Evolutionary conservation across 1,140 invertebrate species (phyloP).

Genomic region (Octopus sinensis): DNA sequence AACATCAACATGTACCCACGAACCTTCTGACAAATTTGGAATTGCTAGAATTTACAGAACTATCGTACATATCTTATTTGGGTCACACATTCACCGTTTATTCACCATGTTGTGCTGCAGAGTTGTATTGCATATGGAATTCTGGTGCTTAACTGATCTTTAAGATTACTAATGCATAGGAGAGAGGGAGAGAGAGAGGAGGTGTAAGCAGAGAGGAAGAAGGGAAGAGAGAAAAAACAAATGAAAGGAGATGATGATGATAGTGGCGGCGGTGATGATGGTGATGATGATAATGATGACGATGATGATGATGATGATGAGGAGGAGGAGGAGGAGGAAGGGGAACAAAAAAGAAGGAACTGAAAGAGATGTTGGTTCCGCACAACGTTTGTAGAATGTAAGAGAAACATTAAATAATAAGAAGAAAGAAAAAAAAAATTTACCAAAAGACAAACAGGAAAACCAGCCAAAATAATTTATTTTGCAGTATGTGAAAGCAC

Average conservation of each 20-base stretch:
- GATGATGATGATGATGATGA: not conserved
- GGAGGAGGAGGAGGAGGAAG: not conserved
- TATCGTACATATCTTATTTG: no score
- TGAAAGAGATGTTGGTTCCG: no score
- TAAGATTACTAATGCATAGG: not conserved
- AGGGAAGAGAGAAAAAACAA: not conserved
- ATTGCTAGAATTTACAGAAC: no score
- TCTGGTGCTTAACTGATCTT: not conserved
- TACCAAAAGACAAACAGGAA: not conserved
- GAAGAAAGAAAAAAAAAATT: not conserved
- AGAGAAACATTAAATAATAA: not conserved
- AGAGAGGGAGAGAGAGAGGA: conserved; percentile 16
- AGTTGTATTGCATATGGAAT: not conserved
- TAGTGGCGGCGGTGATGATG: not conserved
- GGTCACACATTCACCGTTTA: no score
- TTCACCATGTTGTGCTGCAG: no score
- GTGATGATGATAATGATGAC: not conserved
- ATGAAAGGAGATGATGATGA: not conserved
- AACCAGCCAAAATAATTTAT: no score
- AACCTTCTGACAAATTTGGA: no score
- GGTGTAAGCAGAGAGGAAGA: conserved; percentile 15
- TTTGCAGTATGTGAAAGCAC: no score
- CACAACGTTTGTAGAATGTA: not conserved
- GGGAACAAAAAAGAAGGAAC: no score
- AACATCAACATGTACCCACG: no score